Conservation (phyloP, 2,888 invertebrate genomes). For the Troides oblongomaculatus region DNA sequence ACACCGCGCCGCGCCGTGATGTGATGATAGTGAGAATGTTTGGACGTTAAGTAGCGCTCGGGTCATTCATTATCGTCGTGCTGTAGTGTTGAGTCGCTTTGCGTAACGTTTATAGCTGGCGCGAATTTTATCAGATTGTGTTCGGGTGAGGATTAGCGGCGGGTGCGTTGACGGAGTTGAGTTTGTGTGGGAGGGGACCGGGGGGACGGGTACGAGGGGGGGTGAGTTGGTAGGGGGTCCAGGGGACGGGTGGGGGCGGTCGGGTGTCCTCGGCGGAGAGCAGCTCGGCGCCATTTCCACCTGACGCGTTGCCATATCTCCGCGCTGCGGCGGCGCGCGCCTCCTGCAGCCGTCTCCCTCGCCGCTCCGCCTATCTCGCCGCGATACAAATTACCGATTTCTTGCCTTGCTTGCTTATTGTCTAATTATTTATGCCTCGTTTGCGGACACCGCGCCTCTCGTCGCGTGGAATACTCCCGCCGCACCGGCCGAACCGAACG, state of each 20-base stretch:
- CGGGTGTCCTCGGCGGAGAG: constrained; percentile 68
- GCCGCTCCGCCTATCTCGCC: constrained; percentile 71
- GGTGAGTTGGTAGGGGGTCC: constrained; percentile 46
- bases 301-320: constrained; percentile 79
- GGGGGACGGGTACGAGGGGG: constrained; percentile 26
- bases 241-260: constrained; percentile 44
- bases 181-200: constrained; percentile 18
- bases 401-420: constrained; percentile 77
- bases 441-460: constrained; percentile 64
- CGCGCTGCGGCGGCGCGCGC: constrained; percentile 67
- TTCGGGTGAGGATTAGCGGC: constrained; percentile 73
- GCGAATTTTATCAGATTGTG: constrained; percentile 79
- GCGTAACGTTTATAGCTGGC: constrained; percentile 79
- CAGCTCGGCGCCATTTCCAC: constrained; percentile 74
- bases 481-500: constrained; percentile 46
- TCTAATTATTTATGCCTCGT: constrained; percentile 78
- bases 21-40: constrained; percentile 58
- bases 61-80: constrained; percentile 74
- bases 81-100: constrained; percentile 73
- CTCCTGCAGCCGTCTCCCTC: constrained; percentile 63
- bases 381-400: constrained; percentile 78
- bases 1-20: constrained; percentile 60
- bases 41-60: constrained; percentile 61
- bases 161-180: constrained; percentile 51
- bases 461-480: constrained; percentile 68